Base-by-base conservation (phyloP, 1,140 invertebrate species). In the Agrilus planipennis region DNA sequence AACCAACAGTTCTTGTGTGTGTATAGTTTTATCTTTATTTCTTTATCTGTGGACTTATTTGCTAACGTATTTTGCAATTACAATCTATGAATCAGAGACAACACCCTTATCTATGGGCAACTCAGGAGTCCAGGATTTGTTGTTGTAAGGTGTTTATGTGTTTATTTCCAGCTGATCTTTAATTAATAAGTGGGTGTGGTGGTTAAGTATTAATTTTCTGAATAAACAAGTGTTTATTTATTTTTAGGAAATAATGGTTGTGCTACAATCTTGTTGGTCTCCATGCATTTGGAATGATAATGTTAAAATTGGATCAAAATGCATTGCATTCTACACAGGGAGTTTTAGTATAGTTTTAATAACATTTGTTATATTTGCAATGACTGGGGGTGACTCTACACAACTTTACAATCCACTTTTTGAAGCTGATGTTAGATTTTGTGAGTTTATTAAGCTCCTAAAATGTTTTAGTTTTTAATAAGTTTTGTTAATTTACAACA, bases 401-500 rank as follows among this genome's bases (percentile, higher is more conserved):
- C 85, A 90, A 54, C 62, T 89, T 10, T 90, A 88, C 63, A 84
- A 83, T 52, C 87, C 87, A 0, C 62, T 89, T 17, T 91, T 90
- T 65, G 87, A 91, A 64, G 77, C 84, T 21, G 85, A 90, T 68
- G 70, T 87, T 12, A 70, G 79, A 58, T 63, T 61, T 41, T 84
- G 81, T 85, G 70, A 77, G 79, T 75, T 16, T 4, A 15, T 14
- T 39, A 43, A 38, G 39, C 35, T 45, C 28, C 10, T 45, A 32
- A 36, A 44, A 29, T 37, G 14, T 36, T 15, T 32, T 15, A 32
- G 10, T 42, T 41, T 37, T 29, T 16, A 34, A 20, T 34, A 44
- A 25, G 45, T 44, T 55, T 30, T 10, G n/a, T 46, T 34, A 15
- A 50, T 43, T n/a, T n/a, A n/a, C n/a, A n/a, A 41, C 63, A 87